Evolutionary conservation across 2,888 invertebrate genomes (phyloP).

Genomic region (Tetrapedia diversipes): DNA sequence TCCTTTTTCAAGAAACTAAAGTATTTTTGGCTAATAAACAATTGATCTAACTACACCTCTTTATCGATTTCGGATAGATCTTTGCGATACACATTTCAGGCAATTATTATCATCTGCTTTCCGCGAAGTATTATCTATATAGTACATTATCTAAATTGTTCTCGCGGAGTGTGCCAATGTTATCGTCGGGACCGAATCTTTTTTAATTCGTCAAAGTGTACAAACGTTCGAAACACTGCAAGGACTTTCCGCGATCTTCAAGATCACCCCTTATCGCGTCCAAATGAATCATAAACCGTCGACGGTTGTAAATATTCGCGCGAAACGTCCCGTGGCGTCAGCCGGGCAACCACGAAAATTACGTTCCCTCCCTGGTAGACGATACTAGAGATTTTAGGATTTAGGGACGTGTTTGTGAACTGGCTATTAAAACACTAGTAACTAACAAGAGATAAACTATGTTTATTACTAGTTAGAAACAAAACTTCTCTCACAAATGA

Average conservation of each 20-base stretch:
- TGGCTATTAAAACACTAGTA: too few relatives aligned
- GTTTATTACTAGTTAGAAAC: too few relatives aligned
- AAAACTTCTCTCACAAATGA: too few relatives aligned
- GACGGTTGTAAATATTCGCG: constrained; percentile 1
- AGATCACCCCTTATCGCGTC: constrained; percentile 8
- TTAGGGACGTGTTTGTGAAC: too few relatives aligned
- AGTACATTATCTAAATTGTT: constrained; percentile 18
- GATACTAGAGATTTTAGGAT: too few relatives aligned
- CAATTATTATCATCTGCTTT: background rate
- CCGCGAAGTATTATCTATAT: background rate
- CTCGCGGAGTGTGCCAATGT: background rate
- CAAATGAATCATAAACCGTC: constrained; percentile 6
- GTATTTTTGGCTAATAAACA: too few relatives aligned
- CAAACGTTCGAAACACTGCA: background rate
- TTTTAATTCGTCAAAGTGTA: constrained; percentile 7
- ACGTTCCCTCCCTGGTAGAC: background rate
- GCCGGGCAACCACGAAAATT: background rate
- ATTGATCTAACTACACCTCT: too few relatives aligned
- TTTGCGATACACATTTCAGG: too few relatives aligned
- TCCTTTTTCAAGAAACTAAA: too few relatives aligned
- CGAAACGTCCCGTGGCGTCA: too few relatives aligned
- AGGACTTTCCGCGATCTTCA: constrained; percentile 12
- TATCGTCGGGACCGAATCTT: constrained; percentile 3
- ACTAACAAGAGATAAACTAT: too few relatives aligned
- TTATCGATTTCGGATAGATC: too few relatives aligned